phyloP scores from a whole-genome alignment of 2,888 invertebrate species.

The Pterostichus niger region DNA sequence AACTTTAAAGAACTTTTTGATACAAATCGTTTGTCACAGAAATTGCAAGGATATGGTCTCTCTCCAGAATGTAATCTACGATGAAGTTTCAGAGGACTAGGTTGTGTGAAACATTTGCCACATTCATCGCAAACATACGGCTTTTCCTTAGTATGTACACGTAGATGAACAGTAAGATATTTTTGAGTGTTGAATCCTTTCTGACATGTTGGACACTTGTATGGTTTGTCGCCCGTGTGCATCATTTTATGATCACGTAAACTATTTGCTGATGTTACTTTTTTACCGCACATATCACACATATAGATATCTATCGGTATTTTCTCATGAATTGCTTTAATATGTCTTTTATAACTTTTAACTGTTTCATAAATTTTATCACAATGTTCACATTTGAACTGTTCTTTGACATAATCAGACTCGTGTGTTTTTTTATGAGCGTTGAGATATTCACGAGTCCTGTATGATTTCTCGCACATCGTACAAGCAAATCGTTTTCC shows the following conservation, averaged over 20 bases:
- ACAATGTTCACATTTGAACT: constrained; percentile 37
- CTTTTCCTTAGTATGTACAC: constrained; percentile 39
- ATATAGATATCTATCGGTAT: constrained; percentile 27
- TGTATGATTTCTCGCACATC: constrained; percentile 57
- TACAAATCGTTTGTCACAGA: constrained; percentile 72
- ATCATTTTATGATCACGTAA: constrained; percentile 72
- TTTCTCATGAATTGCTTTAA: constrained; percentile 1
- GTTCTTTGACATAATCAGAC: constrained; percentile 35
- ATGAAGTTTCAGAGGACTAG: constrained; percentile 17
- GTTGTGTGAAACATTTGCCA: constrained; percentile 36
- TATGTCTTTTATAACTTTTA: constrained; percentile 4
- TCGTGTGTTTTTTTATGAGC: constrained; percentile 67
- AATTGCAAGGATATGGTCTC: constrained; percentile 3
- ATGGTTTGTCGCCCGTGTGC: constrained; percentile 75
- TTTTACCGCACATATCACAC: constrained; percentile 79
- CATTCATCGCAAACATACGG: constrained; percentile 21
- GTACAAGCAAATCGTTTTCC: constrained; percentile 1
- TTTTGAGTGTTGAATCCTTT: constrained; percentile 68
- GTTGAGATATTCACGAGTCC: constrained; percentile 61
- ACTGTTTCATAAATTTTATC: constrained; percentile 15
- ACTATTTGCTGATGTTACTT: constrained; percentile 75
- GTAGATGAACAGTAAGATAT: constrained; percentile 46
- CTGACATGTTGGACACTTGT: constrained; percentile 67
- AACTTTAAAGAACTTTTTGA: constrained; percentile 78
- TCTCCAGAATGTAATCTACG: constrained; percentile 11